These are phyloP conservation scores for Scelioninae gen. 2 DNA, from an alignment of 2,888 invertebrate species.

Conservation along the genomic window DNA sequence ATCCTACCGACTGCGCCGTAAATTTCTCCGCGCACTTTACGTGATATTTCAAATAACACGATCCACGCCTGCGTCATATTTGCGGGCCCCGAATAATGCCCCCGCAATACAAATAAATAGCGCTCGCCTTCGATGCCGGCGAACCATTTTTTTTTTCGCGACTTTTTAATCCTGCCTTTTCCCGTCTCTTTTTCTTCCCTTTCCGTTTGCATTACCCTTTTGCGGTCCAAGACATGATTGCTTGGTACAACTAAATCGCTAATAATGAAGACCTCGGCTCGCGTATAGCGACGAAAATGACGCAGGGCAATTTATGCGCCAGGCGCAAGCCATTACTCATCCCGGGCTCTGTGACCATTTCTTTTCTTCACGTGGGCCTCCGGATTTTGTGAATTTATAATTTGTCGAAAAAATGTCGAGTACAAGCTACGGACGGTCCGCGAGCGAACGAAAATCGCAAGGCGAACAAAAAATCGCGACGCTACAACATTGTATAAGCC, in stretches of 20 bases:
- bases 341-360: constrained; percentile 15
- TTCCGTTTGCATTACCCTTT: no score
- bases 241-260: constrained; percentile 50
- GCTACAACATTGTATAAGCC: constrained; percentile 10
- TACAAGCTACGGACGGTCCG: not conserved
- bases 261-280: constrained; percentile 47
- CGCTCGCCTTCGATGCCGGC: constrained; percentile 9
- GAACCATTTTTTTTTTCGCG: no score
- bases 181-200: no score
- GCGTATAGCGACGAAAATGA: constrained; percentile 22
- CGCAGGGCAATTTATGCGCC: constrained; percentile 35
- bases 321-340: constrained; percentile 27
- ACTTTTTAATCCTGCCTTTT: no score
- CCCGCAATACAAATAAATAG: constrained; percentile 40
- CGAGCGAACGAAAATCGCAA: constrained; percentile 11
- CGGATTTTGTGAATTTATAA: constrained; percentile 42
- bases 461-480: not conserved
- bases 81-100: constrained; percentile 28
- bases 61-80: constrained; percentile 18
- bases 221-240: constrained; percentile 35
- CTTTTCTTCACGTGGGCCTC: constrained; percentile 31
- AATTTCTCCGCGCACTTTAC: constrained; percentile 56
- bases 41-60: constrained; percentile 60
- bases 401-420: constrained; percentile 10
- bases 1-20: constrained; percentile 68